Evolutionary conservation across 2,797 vertebrate genomes (phyloP), one percentile per base, ranked within the genome.

Genomic region (Mareca strepera): DNA sequence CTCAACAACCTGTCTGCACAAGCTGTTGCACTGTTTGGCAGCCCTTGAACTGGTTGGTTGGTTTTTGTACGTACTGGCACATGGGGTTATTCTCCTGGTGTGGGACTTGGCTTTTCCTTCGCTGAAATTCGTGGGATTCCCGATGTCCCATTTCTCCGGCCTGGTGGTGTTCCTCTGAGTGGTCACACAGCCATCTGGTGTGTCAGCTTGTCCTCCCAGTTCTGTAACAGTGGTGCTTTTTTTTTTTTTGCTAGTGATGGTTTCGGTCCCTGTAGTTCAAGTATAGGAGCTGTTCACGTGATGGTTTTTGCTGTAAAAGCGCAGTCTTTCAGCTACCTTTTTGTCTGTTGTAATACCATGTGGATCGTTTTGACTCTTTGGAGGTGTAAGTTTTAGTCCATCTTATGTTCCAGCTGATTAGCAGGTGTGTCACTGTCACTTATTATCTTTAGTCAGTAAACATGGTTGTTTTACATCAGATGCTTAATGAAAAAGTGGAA

Each of bases 1-100:
- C 48, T 50, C 23, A 25, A 35, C 35, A 91, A 0, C 31, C 18
- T 66, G 6, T 41, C 14, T 8, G 2, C 44, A 46, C 69, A 93
- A 75, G 15, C 43, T 84, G 41, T 89, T 91, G 21, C 21, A 35
- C 15, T 37, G 17, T 64, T 82, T 56, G 39, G 6, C 85, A 58
- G 67, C 10, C 25, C 52, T 33, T 41, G 4, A 53, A 52, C 26
- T 52, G 50, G 6, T 52, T 6, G 5, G 15, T 52, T 52, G 50
- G 5, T 28, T 26, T 93, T 69, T 60, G 12, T 44, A 1, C 2
- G 4, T 89, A 41, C 13, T 0, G 0, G 2, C 67, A 11, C 31
- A 7, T 66, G 67, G 52, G 17, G 6, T 73, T 92, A 4, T 64
- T 87, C 21, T 43, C 8, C 35, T 78, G 41, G 44, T 75, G 41